A percentile compares a stretch with the other conserved stretches of the same genome.
phyloP scores from a whole-genome alignment of 2,888 invertebrate genomes.

The Plagodis pulveraria region DNA sequence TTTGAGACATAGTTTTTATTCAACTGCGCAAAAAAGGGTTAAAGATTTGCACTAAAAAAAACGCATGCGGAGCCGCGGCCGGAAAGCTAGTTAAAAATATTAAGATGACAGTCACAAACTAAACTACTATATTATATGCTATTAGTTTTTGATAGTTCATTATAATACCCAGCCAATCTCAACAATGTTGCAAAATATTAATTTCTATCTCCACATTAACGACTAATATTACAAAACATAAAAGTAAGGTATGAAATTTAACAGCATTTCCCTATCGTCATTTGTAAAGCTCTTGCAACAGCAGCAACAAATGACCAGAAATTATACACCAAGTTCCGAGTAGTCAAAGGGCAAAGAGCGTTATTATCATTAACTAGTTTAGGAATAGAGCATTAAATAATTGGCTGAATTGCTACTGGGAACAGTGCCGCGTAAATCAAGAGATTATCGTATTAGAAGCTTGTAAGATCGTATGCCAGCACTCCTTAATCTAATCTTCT shows the following conservation, averaged over 20 bases:
- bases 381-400: slow-evolving; percentile 34
- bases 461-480: slow-evolving; percentile 27
- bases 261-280: slow-evolving; percentile 12
- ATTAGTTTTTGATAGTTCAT: too few relatives aligned
- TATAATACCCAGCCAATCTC: too few relatives aligned
- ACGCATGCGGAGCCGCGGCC: too few relatives aligned
- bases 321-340: slow-evolving; percentile 20
- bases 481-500: slow-evolving; percentile 43
- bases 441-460: slow-evolving; percentile 33
- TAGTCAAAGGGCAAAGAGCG: slow-evolving; percentile 35
- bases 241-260: background rate
- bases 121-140: too few relatives aligned
- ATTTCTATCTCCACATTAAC: too few relatives aligned
- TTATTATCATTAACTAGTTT: slow-evolving; percentile 33
- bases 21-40: too few relatives aligned
- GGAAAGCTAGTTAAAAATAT: too few relatives aligned
- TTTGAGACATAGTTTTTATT: too few relatives aligned
- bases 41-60: too few relatives aligned
- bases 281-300: slow-evolving; percentile 12
- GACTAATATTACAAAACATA: background rate
- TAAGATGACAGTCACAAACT: too few relatives aligned
- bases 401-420: slow-evolving; percentile 33
- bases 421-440: slow-evolving; percentile 38
- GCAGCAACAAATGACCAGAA: slow-evolving; percentile 18
- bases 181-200: too few relatives aligned